These are phyloP conservation scores for Hapalemur alaotrensis DNA, from an alignment of 2,797 vertebrate genomes.

Conservation along the genomic window DNA sequence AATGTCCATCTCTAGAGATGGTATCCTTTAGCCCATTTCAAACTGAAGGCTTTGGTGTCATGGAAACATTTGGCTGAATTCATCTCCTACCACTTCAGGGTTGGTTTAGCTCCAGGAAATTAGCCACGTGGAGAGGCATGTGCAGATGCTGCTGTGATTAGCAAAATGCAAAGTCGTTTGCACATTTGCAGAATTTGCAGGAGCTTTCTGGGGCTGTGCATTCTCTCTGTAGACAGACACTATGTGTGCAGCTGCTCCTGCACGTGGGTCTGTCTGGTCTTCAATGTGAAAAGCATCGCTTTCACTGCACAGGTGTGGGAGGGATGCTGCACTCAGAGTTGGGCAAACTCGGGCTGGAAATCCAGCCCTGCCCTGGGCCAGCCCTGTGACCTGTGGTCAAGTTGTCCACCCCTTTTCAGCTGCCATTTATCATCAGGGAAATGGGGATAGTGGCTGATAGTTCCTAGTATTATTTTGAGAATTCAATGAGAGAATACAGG, in stretches of 20 bases:
- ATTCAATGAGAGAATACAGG: not conserved
- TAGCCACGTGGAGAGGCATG: not conserved
- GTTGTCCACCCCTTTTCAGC: not conserved
- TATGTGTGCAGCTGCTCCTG: not conserved
- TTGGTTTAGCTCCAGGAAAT: not conserved
- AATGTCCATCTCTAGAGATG: not conserved
- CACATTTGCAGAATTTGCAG: not conserved
- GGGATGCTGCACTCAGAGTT: too few species aligned
- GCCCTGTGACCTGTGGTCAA: not conserved
- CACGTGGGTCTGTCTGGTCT: not conserved
- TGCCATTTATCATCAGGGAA: not conserved
- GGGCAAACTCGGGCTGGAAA: not conserved
- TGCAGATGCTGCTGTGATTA: not conserved
- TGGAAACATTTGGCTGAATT: not conserved
- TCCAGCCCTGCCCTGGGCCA: fast-evolving
- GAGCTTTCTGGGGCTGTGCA: not conserved
- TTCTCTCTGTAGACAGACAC: not conserved
- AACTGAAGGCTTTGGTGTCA: not conserved
- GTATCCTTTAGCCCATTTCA: not conserved
- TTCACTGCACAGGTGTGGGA: not conserved
- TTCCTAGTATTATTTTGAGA: not conserved
- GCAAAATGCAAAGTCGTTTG: not conserved
- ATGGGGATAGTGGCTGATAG: not conserved
- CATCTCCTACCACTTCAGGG: not conserved
- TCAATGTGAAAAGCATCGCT: not conserved